Evolutionary conservation across 2,888 invertebrate genomes (phyloP), one percentile per base, ranked within the genome.

Genomic region (Xestia c-nigrum): DNA sequence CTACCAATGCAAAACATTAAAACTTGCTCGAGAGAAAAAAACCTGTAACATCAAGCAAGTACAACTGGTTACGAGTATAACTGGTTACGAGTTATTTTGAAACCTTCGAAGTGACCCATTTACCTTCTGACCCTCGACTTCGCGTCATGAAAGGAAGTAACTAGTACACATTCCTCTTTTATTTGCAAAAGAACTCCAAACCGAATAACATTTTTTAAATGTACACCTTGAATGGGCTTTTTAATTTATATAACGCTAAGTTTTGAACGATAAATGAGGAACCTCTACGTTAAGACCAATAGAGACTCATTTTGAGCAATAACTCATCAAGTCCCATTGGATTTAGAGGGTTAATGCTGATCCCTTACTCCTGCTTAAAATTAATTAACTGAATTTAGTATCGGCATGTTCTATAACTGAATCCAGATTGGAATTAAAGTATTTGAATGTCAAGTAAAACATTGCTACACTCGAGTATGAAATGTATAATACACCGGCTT

Each of bases 91-190:
- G 57, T 63, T 71, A 76, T 87, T 76, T 76, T 57, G 64, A 80
- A 85, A 80, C 74, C 63, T 87, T 75, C 68, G 43, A 52, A 72
- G 46, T 69, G 85, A 87, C 87, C 84, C 63, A 83, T 80, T 77
- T 80, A 76, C 82, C 73, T 76, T 72, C 72, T 77, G 77, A 87
- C 73, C 84, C 75, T 69, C 55, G 59, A 65, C 83, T 72, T 59
- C 55, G 55, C 55, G 50, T 57, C 75, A 80, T 83, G 80, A 85
- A 80, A 83, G 72, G 80, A 80, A 77, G 72, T 72, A 72, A 83
- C 75, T 83, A 79, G 82, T 72, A 40, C 72, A 71, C 77, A 83
- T 81, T 77, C 59, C 77, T 5, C 63, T 57, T 77, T 82, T 81
- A 63, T 57, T 74, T 21, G 52, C 47, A 77, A 81, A 84, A 81